Evolutionary conservation across 2,113 vertebrate genomes (phyloP), one percentile per base, ranked within the genome.

Genomic region (Lasiurus borealis): DNA sequence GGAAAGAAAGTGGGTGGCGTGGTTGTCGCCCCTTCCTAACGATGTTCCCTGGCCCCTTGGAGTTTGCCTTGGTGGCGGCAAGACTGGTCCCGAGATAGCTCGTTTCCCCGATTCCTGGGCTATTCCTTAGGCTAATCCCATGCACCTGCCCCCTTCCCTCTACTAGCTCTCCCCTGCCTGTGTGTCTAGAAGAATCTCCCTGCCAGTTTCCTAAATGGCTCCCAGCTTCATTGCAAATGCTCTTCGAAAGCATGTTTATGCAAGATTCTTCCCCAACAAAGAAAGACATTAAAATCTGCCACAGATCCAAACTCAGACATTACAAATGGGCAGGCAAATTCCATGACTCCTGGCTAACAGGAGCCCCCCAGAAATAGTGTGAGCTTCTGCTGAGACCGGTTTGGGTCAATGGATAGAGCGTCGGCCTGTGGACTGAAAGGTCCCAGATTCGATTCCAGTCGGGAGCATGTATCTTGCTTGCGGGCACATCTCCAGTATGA

Each of bases 131-230:
- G 8, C 29, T 44, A 23, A 59, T 3, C 8, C 15, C 36, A 71
- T 1, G 3, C 14, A 27, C 15, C 13, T 34, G 5, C 44, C 31
- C 27, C 31, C 6, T 90, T 80, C 64, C 31, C 82, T 66, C 2
- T 0, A 23, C 25, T 4, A 36, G 46, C 27, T 87, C 14, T 7
- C 59, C 40, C 46, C 57, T 36, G 48, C 34, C 81, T 8, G 1
- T 16, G 19, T 40, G 46, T 76, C 64, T 62, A 69, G 62, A 52
- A 94, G 81, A 89, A 44, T 78, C 71, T 68, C 85, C n/a, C 6
- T 78, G 81, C 91, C 75, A 82, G 69, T 52, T 72, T 44, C 52
- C 75, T 87, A 83, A 88, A 34, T 10, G 44, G 25, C 82, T 94
- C 62, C 68, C 54, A 80, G 50, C 77, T 69, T 93, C 91, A 59